phyloP scores from a whole-genome alignment of 2,888 invertebrate genomes.

The Lumbricus terrestris region DNA sequence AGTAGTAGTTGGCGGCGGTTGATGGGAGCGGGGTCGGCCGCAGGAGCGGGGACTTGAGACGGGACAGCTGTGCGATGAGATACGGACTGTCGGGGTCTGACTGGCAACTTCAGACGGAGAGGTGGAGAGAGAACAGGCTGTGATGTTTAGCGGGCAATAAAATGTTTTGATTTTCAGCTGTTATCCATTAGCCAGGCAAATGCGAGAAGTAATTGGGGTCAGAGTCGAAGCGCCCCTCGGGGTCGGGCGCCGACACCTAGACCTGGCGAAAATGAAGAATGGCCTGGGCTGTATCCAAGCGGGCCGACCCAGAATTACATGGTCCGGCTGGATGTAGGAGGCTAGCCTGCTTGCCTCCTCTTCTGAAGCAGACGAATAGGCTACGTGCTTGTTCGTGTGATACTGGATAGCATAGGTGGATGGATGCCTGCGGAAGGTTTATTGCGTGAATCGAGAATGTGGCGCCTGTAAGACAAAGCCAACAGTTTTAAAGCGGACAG shows the following conservation, averaged over 20 bases:
- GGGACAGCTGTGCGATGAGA: neutral
- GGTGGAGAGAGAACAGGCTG: constrained; percentile 3
- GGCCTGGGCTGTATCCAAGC: neutral
- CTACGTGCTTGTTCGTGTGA: neutral
- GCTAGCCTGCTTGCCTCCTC: neutral
- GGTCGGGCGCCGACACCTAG: neutral
- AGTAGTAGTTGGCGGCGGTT: neutral
- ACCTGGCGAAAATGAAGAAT: neutral
- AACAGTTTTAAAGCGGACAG: neutral
- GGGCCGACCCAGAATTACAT: neutral
- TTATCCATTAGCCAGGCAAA: neutral
- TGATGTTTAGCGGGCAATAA: constrained; percentile 3
- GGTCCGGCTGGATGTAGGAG: too few relatives aligned
- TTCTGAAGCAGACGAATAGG: neutral
- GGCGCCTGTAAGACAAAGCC: neutral
- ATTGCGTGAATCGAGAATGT: neutral
- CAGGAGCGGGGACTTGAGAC: neutral
- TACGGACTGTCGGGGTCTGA: neutral
- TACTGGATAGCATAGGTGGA: neutral
- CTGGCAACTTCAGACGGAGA: neutral
- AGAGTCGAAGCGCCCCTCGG: neutral
- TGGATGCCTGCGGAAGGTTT: neutral
- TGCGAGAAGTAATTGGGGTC: constrained; percentile 3
- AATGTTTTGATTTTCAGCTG: constrained; percentile 3
- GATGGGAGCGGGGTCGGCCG: neutral